Evolutionary conservation across 2,113 vertebrate species (phyloP), one percentile per base, ranked within the genome.

Genomic region (Pangasianodon hypophthalmus): DNA sequence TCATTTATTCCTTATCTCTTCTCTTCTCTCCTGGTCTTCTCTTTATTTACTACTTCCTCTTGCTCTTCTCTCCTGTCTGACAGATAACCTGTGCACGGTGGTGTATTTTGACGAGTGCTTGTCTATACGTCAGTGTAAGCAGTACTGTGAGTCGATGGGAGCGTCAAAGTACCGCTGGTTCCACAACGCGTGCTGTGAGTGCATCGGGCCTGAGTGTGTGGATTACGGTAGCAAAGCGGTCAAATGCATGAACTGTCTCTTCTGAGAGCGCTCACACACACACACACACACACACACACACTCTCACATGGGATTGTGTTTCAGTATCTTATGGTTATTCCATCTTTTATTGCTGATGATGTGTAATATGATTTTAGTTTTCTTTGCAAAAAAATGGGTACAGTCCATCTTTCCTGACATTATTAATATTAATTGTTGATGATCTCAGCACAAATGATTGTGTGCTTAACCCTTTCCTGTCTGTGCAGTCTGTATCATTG

Each of bases 91-190:
- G 96, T 99, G 98, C 93, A 99, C 98, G 0, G 98, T 99, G 96
- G 98, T 99, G 84, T 99, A 99, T 94, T 99, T 99, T 91, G 98
- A 99, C 85, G 98, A 99, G 96, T 99, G 98, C 92, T 97, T 99
- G 95, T 99, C 98, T 80, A 98, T 99, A 93, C 97, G 98, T 87
- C 98, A 99, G 95, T 99, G 98, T 94, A 99, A 99, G 93, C 96
- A 97, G 91, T 99, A 98, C 93, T 99, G 98, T 0, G 98, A 99
- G 95, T 98, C 98, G 86, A 99, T 99, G 98, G 98, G 98, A 44
- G 98, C 98, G 5, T 99, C 98, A 91, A 99, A 99, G 89, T 99
- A 99, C 91, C 97, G 98, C 88, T 99, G 98, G 98, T 99, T 99
- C 92, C 98, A 99, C 95, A 99, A 99, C 44, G 98, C 98, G 92